Conservation (phyloP, 2,113 vertebrate species). For the Neotoma lepida region DNA sequence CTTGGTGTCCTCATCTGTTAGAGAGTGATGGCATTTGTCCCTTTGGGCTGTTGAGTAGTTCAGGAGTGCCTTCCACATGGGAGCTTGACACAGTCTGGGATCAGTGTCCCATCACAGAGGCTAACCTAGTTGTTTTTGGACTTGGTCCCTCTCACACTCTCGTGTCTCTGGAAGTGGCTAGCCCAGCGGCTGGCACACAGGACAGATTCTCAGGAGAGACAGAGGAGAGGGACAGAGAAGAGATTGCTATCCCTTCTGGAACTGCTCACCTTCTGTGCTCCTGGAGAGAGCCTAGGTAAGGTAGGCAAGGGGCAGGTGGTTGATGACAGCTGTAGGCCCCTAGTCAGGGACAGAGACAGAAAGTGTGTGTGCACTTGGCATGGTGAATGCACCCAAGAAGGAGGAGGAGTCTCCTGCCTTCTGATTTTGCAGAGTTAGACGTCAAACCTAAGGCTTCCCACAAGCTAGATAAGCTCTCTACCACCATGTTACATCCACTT, state of each 20-base stretch:
- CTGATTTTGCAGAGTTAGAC: not conserved
- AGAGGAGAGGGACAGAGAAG: fast-evolving
- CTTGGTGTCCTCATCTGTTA: not conserved
- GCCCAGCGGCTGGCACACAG: fast-evolving
- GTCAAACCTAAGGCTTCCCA: not conserved
- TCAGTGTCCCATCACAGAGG: not conserved
- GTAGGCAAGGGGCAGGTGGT: not conserved
- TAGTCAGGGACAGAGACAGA: not conserved
- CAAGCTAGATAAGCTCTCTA: too few relatives aligned
- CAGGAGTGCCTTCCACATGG: not conserved
- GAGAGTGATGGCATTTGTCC: not conserved
- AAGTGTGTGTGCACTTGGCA: fast-evolving
- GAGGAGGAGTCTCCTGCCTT: not conserved
- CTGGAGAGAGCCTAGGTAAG: not conserved
- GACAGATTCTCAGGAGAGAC: not conserved
- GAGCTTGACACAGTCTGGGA: not conserved
- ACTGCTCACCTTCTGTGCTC: not conserved
- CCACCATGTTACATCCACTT: not conserved
- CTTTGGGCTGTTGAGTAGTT: fast-evolving
- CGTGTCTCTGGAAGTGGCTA: not conserved
- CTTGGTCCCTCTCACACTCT: not conserved
- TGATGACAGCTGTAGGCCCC: not conserved
- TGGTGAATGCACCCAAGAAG: too few relatives aligned
- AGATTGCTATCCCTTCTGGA: not conserved
- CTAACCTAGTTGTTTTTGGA: not conserved